These are phyloP conservation scores for Cerceris ruficornis DNA, from an alignment of 2,888 invertebrate genomes.

Conservation along the genomic window DNA sequence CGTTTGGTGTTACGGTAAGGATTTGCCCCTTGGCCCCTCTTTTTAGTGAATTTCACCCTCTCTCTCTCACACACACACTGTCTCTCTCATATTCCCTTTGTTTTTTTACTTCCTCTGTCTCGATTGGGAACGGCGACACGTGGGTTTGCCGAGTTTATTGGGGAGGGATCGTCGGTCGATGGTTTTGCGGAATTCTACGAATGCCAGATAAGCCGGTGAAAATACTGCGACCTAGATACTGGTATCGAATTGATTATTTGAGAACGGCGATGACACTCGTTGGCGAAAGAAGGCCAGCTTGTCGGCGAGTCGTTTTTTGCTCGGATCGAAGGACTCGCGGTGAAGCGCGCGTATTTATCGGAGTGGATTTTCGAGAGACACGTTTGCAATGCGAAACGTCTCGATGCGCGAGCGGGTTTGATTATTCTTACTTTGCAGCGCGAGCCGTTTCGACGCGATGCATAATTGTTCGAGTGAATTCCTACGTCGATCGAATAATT, in stretches of 20 bases:
- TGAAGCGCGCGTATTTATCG: not conserved
- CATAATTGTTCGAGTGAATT: no score
- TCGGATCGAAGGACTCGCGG: not conserved
- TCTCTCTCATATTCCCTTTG: not conserved
- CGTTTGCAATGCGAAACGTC: no score
- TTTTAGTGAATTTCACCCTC: not conserved
- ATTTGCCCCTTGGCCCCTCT: not conserved
- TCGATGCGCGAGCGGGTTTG: no score
- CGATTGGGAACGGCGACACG: no score
- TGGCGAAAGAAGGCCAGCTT: not conserved
- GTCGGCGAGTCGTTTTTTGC: not conserved
- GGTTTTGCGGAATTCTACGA: constrained; percentile 9
- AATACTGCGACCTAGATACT: constrained; percentile 30
- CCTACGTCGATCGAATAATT: no score
- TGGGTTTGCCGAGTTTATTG: not conserved
- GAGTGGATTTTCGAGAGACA: not conserved
- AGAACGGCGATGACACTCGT: constrained; percentile 2
- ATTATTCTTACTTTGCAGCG: no score
- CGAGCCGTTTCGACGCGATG: no score
- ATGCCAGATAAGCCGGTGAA: constrained; percentile 17
- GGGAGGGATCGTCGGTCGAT: not conserved
- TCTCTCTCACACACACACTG: not conserved
- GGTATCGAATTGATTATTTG: constrained; percentile 16
- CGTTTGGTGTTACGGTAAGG: constrained; percentile 22
- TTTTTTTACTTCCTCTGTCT: not conserved